A percentile compares a stretch with the other conserved stretches of the same genome.
Evolutionary conservation across 2,888 invertebrate genomes (phyloP).

Genomic region (Orthonychiurus folsomi): DNA sequence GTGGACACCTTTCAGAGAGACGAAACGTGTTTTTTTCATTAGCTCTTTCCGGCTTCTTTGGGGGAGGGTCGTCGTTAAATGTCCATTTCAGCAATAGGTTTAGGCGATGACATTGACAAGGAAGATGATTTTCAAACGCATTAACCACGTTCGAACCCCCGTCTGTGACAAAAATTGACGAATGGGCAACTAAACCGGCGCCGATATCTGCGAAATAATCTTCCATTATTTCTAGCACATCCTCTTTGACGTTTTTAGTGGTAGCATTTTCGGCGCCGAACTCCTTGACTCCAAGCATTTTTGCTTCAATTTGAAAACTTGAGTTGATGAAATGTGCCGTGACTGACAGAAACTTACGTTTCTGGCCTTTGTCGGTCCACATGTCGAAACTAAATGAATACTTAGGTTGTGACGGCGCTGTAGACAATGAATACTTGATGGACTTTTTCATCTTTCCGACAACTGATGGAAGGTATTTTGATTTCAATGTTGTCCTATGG

Average conservation of each 20-base stretch:
- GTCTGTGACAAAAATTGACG: background rate
- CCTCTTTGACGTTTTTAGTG: background rate
- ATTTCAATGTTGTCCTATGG: background rate
- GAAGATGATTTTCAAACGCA: background rate
- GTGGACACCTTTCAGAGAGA: background rate
- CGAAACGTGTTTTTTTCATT: background rate
- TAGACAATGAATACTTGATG: background rate
- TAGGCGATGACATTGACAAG: slow-evolving; percentile 1
- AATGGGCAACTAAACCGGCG: background rate
- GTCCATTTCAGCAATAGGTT: background rate
- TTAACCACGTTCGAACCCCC: slow-evolving; percentile 1
- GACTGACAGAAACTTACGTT: slow-evolving; percentile 8
- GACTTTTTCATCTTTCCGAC: background rate
- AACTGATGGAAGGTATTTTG: background rate
- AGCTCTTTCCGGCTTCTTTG: background rate
- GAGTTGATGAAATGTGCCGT: slow-evolving; percentile 4
- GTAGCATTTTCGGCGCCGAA: background rate
- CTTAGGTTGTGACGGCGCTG: background rate
- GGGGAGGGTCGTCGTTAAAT: background rate
- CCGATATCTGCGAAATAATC: background rate
- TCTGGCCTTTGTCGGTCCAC: slow-evolving; percentile 8
- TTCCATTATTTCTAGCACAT: background rate
- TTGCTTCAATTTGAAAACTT: background rate
- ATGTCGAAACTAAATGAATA: slow-evolving; percentile 3
- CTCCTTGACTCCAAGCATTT: slow-evolving; percentile 8